phyloP scores from a whole-genome alignment of 2,888 invertebrate species.

The Noctua janthina region DNA sequence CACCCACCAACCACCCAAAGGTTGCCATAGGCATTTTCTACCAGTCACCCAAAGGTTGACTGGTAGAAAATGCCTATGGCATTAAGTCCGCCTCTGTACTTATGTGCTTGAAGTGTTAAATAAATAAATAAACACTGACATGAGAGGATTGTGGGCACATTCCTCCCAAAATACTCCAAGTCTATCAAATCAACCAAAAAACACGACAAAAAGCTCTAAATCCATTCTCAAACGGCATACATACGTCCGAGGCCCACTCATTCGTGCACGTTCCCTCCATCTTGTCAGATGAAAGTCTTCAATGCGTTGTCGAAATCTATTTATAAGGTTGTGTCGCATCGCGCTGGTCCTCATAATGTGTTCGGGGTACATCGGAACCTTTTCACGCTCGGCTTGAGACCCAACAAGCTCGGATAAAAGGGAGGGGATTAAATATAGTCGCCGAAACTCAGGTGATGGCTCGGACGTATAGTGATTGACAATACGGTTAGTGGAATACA shows the following conservation, averaged over 20 bases:
- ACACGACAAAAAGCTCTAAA: constrained; percentile 36
- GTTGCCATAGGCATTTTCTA: too few relatives aligned
- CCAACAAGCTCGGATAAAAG: constrained; percentile 74
- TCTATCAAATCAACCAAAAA: constrained; percentile 53
- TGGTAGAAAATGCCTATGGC: too few relatives aligned
- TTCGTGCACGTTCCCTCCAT: constrained; percentile 44
- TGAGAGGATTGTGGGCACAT: not conserved
- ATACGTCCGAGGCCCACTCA: constrained; percentile 33
- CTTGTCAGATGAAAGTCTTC: constrained; percentile 59
- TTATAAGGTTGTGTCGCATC: constrained; percentile 66
- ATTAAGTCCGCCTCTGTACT: too few relatives aligned
- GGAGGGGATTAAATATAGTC: constrained; percentile 69
- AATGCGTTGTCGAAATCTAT: constrained; percentile 68
- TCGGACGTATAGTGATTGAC: constrained; percentile 62
- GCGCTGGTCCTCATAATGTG: constrained; percentile 65
- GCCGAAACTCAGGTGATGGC: constrained; percentile 69
- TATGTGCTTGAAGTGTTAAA: too few relatives aligned
- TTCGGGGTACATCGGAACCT: constrained; percentile 74
- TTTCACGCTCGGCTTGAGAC: constrained; percentile 80
- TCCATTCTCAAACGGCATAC: constrained; percentile 46
- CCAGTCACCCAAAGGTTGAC: too few relatives aligned
- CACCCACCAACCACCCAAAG: too few relatives aligned
- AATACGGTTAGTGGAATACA: constrained; percentile 65
- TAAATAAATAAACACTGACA: not conserved
- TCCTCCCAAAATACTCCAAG: constrained; percentile 8